Conservation (phyloP, 2,888 invertebrate species). For the Spodoptera exigua region DNA sequence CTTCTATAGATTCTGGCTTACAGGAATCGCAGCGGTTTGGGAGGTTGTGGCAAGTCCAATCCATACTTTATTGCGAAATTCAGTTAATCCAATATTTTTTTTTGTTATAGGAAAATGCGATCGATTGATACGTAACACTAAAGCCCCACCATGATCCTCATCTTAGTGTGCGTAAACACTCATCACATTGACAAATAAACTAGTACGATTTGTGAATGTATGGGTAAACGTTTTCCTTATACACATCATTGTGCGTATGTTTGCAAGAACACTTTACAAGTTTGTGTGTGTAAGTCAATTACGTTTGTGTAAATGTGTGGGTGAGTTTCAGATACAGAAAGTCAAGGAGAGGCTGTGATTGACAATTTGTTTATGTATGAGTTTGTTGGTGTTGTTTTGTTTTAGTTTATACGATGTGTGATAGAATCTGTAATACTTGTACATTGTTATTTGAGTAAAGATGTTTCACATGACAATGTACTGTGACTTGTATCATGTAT, state of each 20-base stretch:
- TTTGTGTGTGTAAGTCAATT: constrained; percentile 39
- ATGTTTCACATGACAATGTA: too few species aligned
- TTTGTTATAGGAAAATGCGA: too few species aligned
- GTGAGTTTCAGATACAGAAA: constrained; percentile 36
- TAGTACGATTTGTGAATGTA: constrained; percentile 14
- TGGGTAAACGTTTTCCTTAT: constrained; percentile 37
- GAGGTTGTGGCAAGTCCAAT: too few species aligned
- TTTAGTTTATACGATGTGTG: constrained; percentile 9
- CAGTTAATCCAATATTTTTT: too few species aligned
- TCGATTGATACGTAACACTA: too few species aligned
- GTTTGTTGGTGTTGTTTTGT: constrained; percentile 13
- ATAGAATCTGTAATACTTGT: too few species aligned
- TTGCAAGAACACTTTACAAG: background rate
- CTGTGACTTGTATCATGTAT: too few species aligned
- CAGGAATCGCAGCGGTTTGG: too few species aligned
- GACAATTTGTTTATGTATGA: constrained; percentile 33
- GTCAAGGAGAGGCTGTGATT: constrained; percentile 29
- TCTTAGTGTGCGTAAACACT: constrained; percentile 22
- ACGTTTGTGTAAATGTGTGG: constrained; percentile 9
- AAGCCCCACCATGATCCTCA: too few species aligned
- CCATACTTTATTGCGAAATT: too few species aligned
- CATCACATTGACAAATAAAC: constrained; percentile 26
- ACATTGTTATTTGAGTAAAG: too few species aligned
- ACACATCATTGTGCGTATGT: constrained; percentile 5
- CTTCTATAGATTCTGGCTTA: too few species aligned